Evolutionary conservation across 2,797 vertebrate species (phyloP).

Genomic region (Sparidentex hasta): DNA sequence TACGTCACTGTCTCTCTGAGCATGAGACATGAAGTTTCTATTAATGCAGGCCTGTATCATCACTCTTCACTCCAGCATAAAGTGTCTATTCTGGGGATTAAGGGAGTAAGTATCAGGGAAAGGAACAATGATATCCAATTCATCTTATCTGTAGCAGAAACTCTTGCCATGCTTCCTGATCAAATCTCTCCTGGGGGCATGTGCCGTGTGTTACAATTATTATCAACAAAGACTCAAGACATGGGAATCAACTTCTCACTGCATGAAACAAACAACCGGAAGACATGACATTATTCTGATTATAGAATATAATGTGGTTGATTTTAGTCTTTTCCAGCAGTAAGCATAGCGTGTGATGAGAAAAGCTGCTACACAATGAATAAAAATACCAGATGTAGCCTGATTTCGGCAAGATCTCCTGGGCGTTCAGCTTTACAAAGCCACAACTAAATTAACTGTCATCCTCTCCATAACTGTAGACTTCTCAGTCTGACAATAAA

Average conservation of each 20-base stretch:
- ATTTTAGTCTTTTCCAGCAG: constrained; percentile 19
- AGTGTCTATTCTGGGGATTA: constrained; percentile 80
- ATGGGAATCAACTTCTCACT: constrained; percentile 58
- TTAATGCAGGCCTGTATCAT: constrained; percentile 86
- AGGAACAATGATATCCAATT: constrained; percentile 84
- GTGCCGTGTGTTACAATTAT: constrained; percentile 56
- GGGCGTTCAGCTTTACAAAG: constrained; percentile 23
- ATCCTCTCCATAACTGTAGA: not conserved
- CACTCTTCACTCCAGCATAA: constrained; percentile 87
- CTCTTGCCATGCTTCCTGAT: constrained; percentile 61
- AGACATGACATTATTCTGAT: constrained; percentile 22
- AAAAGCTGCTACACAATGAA: constrained; percentile 27
- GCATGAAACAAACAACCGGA: constrained; percentile 32
- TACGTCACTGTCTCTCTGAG: constrained; percentile 87
- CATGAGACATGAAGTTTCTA: constrained; percentile 90
- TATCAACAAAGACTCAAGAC: constrained; percentile 59
- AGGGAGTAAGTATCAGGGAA: constrained; percentile 81
- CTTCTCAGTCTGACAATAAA: constrained; percentile 9
- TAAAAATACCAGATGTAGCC: constrained; percentile 19
- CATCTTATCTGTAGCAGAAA: constrained; percentile 66
- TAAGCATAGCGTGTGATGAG: constrained; percentile 5
- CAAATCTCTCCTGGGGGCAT: constrained; percentile 58
- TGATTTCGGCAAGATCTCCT: constrained; percentile 15
- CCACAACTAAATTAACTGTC: constrained; percentile 19
- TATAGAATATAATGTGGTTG: constrained; percentile 12